phyloP scores from a whole-genome alignment of 2,888 invertebrate species.

The Cephus pygmeus region DNA sequence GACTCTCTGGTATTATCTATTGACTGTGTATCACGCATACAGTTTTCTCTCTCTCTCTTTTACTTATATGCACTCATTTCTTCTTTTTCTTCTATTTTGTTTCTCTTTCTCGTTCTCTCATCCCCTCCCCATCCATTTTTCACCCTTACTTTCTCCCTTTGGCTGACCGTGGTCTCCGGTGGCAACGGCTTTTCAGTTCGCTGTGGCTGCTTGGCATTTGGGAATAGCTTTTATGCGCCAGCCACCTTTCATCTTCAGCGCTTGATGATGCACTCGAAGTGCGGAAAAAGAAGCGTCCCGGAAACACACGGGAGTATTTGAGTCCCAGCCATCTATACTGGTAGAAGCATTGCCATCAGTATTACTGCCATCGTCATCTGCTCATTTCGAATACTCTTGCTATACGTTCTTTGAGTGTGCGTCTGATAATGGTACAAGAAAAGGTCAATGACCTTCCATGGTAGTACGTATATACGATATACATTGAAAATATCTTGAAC shows the following conservation, averaged over 20 bases:
- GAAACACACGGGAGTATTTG: slow-evolving; percentile 18
- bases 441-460: background rate
- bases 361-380: background rate
- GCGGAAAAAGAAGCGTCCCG: slow-evolving; percentile 36
- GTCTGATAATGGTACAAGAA: background rate
- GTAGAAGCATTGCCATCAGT: background rate
- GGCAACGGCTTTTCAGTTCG: slow-evolving; percentile 31
- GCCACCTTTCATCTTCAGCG: slow-evolving; percentile 57
- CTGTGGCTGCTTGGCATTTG: slow-evolving; percentile 51
- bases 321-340: background rate
- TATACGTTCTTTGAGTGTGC: background rate
- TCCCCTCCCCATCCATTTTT: background rate
- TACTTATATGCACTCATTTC: background rate
- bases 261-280: slow-evolving; percentile 55
- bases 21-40: slow-evolving; percentile 47
- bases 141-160: background rate
- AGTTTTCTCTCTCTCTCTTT: background rate
- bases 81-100: slow-evolving; percentile 1
- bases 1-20: slow-evolving; percentile 61
- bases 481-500: background rate
- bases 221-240: slow-evolving; percentile 60
- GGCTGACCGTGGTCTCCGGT: slow-evolving; percentile 16
- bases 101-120: background rate
- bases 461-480: background rate
- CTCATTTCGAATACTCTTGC: background rate